Evolutionary conservation across 2,888 invertebrate species (phyloP), one percentile per base, ranked within the genome.

Genomic region (Sarcophaga carnaria): DNA sequence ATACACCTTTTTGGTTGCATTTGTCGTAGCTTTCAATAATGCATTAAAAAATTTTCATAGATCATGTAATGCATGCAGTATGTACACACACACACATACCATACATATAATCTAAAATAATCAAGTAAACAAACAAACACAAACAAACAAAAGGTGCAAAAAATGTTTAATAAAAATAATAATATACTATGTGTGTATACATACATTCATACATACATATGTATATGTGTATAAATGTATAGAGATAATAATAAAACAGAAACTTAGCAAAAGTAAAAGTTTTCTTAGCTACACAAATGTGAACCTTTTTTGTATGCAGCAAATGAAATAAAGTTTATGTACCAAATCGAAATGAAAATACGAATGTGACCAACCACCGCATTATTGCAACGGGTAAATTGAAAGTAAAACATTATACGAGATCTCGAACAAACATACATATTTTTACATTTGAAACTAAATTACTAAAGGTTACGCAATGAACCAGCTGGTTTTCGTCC

Each of bases 251-350:
- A 20, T n/a, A 20, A 76, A 69, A 70, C 45, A 14, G 20, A 25
- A 66, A 80, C 66, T 66, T 47, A 75, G 63, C 54, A 82, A 82
- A 83, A 83, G 83, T 75, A 79, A 83, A 83, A 83, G 83, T 83
- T 83, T 83, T 69, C 59, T 62, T 14, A 62, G 69, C 47, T 78
- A 37, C 66, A 64, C 66, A 64, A 37, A 47, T 20, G 14, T 27
- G 37, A 2, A 37, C 8, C 37, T 37, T 37, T 37, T 37, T 37
- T 37, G 37, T 37, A 37, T 37, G 37, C 37, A 37, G 37, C 37
- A 14, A 59, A 72, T 66, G 37, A 75, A 75, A 69, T 54, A 75
- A 54, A 63, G 49, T 75, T 69, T 66, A n/a, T n/a, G 14, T 60
- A 27, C 14, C 17, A 59, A 62, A 75, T 22, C 37, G 17, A 63